phyloP scores from a whole-genome alignment of 2,888 invertebrate genomes.

The Flexamia atlantica region DNA sequence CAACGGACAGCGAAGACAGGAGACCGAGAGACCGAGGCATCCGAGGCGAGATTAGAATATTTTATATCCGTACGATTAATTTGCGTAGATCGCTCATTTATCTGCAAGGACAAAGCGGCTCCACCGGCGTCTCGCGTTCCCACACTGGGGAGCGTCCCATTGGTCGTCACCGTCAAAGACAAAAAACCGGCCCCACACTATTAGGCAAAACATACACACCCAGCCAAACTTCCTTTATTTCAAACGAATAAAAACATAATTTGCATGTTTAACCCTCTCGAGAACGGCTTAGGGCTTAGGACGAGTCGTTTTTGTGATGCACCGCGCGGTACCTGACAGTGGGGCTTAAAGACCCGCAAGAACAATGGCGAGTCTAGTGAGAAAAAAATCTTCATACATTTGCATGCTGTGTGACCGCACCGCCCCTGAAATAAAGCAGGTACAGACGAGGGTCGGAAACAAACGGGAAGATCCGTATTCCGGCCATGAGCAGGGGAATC shows the following conservation, averaged over 20 bases:
- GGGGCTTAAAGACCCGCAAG: slow-evolving; percentile 65
- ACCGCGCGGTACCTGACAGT: slow-evolving; percentile 61
- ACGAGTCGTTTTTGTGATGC: slow-evolving; percentile 61
- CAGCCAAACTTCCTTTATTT: slow-evolving; percentile 64
- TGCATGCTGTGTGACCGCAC: slow-evolving; percentile 63
- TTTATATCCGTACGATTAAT: slow-evolving; percentile 59
- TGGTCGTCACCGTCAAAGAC: slow-evolving; percentile 62
- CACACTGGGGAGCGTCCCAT: slow-evolving; percentile 56
- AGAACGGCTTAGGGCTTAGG: slow-evolving; percentile 62
- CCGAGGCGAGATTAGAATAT: slow-evolving; percentile 59
- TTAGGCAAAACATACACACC: slow-evolving; percentile 70
- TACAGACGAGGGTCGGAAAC: slow-evolving; percentile 59
- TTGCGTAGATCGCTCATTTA: slow-evolving; percentile 62
- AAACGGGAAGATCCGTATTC: slow-evolving; percentile 57
- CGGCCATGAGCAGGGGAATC: slow-evolving; percentile 56
- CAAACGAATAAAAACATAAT: slow-evolving; percentile 67
- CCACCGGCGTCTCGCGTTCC: slow-evolving; percentile 51
- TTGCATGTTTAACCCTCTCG: slow-evolving; percentile 71
- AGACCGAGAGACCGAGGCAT: background rate
- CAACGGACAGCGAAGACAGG: slow-evolving; percentile 24
- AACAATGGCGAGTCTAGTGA: slow-evolving; percentile 63
- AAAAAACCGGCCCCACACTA: slow-evolving; percentile 67
- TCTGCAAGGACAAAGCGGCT: slow-evolving; percentile 61
- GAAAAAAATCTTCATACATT: slow-evolving; percentile 64
- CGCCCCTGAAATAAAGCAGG: slow-evolving; percentile 63